Evolutionary conservation across 2,113 vertebrate species (phyloP), one percentile per base, ranked within the genome.

Genomic region (Hydrolagus affinis): DNA sequence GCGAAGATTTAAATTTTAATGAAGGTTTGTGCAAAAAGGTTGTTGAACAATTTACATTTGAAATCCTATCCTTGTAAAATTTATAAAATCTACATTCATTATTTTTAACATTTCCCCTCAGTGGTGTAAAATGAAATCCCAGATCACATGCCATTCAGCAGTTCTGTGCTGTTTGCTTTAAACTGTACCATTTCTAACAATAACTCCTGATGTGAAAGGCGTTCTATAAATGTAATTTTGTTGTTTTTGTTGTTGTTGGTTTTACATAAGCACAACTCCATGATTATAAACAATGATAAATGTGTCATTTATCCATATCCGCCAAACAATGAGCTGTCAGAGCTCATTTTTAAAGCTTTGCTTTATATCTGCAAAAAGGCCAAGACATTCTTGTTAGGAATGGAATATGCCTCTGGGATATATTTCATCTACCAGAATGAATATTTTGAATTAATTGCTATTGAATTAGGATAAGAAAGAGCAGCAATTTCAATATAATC

Each of bases 371-470:
- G 19, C 60, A 32, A 10, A 44, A 83, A 83, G 25, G 17, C 25
- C 11, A 17, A 62, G 0, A 21, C 64, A 30, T 66, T 83, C 59
- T 15, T 10, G 60, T 25, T 62, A 83, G 19, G n/a, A 80, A 66
- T 9, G 30, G 25, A 66, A 19, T 0, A 8, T 83, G 60, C 25
- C 25, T 83, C 4, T 19, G 60, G 77, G 17, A 83, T 30, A 14
- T 15, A 44, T 8, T 28, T 66, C 19, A 66, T 59, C 60, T 30
- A 66, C 30, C 19, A n/a, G 25, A 66, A 66, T 64, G 64, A 83
- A 30, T 83, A 66, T 66, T 83, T 28, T 64, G 64, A 66, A 30
- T 62, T 60, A 25, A 78, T 80, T 28, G 28, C 77, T 60, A 80
- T 64, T 28, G 17, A 64, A 66, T 28, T 19, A 83, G 23, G 14